Percentiles rank a stretch among this genome's conserved stretches.
Evolutionary conservation across 1,140 invertebrate species (phyloP).

Genomic region (Hydropsyche tenuis): DNA sequence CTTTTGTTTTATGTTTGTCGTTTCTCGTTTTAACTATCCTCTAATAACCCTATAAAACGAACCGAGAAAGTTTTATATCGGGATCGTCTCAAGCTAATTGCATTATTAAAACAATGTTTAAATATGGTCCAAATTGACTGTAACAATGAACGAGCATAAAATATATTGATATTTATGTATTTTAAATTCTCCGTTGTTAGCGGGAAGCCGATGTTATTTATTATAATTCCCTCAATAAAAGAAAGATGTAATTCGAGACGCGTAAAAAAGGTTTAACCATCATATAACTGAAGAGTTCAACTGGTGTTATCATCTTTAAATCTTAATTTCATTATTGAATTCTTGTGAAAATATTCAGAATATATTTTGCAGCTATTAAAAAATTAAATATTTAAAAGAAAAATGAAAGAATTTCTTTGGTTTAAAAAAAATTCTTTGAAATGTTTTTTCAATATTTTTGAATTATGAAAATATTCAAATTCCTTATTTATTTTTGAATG

Average conservation of each 20-base stretch:
- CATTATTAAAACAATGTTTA: conserved; percentile 21
- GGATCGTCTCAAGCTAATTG: conserved; percentile 4
- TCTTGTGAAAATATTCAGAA: no score
- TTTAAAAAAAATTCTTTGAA: no score
- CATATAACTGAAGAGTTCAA: neutral
- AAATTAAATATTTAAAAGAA: no score
- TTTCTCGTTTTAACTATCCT: neutral
- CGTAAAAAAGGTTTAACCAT: conserved; percentile 25
- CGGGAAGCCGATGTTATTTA: conserved; percentile 35
- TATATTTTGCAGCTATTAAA: no score
- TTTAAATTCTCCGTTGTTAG: conserved; percentile 34
- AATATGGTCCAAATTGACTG: conserved; percentile 6
- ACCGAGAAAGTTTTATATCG: no score
- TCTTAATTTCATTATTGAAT: no score
- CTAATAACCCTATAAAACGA: neutral
- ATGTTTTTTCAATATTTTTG: no score
- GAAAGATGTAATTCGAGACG: conserved; percentile 33
- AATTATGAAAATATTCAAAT: no score
- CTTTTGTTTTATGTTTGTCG: no score
- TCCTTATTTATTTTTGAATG: no score
- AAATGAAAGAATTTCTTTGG: no score
- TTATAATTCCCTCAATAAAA: conserved; percentile 36
- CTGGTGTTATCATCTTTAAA: no score
- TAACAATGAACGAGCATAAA: neutral
- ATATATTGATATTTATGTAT: conserved; percentile 33